Conservation (phyloP, 2,113 vertebrate species). For the Tympanuchus pallidicinctus region DNA sequence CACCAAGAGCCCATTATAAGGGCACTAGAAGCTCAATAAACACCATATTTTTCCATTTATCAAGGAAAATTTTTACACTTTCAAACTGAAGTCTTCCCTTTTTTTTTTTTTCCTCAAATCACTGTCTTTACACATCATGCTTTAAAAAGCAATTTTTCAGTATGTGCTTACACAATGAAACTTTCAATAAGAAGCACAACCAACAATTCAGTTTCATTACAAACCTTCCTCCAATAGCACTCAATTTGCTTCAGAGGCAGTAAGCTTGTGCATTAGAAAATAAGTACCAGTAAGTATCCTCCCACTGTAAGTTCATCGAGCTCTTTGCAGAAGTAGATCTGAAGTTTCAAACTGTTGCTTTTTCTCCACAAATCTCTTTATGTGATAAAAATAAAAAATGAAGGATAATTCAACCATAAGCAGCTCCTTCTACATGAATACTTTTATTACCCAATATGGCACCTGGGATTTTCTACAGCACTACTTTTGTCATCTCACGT, state of each 20-base stretch:
- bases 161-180: background rate
- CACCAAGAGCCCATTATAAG: background rate
- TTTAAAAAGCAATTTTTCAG: background rate
- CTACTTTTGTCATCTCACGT: background rate
- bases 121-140: rapidly evolving
- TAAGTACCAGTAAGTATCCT: background rate
- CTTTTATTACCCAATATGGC: rapidly evolving
- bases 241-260: background rate
- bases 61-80: background rate
- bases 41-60: background rate
- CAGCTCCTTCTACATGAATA: background rate
- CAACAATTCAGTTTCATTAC: background rate
- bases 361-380: background rate
- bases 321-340: background rate
- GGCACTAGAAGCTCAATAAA: background rate
- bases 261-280: background rate
- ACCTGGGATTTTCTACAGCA: background rate
- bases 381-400: background rate
- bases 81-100: background rate
- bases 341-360: background rate
- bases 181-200: background rate
- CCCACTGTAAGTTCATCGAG: background rate
- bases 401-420: rapidly evolving
- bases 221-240: background rate
- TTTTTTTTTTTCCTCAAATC: background rate